Evolutionary conservation across 2,888 invertebrate genomes (phyloP).

Genomic region (Oxystoma pomonae): DNA sequence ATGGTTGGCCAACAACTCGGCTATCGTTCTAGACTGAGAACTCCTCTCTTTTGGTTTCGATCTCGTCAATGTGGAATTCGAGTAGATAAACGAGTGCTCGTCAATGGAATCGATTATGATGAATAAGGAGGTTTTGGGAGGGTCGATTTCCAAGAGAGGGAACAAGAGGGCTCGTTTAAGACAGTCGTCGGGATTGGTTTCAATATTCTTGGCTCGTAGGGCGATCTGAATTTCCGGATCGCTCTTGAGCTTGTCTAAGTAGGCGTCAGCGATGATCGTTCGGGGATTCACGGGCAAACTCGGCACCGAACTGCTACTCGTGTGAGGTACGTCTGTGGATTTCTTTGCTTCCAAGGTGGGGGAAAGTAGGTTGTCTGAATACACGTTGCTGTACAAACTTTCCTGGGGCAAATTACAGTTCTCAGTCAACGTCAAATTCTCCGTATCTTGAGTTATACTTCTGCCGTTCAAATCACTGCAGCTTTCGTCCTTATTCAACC

Average conservation of each 20-base stretch:
- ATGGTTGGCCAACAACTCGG: conserved; percentile 81
- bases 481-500: conserved; percentile 26
- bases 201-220: conserved; percentile 74
- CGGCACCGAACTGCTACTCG: conserved; percentile 39
- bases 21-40: conserved; percentile 62
- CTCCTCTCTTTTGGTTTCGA: conserved; percentile 49
- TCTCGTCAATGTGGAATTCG: conserved; percentile 54
- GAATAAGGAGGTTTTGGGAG: conserved; percentile 80
- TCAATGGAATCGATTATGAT: conserved; percentile 91
- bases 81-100: conserved; percentile 63
- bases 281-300: conserved; percentile 53
- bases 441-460: conserved; percentile 31
- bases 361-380: conserved; percentile 35
- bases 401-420: conserved; percentile 37
- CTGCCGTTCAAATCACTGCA: conserved; percentile 31
- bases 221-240: conserved; percentile 80
- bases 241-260: conserved; percentile 70
- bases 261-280: conserved; percentile 70
- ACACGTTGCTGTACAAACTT: conserved; percentile 41
- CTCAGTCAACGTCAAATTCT: conserved; percentile 24
- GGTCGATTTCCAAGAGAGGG: conserved; percentile 80
- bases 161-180: conserved; percentile 84
- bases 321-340: conserved; percentile 30
- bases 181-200: conserved; percentile 87
- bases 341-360: conserved; percentile 36